phyloP scores from a whole-genome alignment of 2,113 vertebrate genomes.

The Urocynchramus pylzowi region DNA sequence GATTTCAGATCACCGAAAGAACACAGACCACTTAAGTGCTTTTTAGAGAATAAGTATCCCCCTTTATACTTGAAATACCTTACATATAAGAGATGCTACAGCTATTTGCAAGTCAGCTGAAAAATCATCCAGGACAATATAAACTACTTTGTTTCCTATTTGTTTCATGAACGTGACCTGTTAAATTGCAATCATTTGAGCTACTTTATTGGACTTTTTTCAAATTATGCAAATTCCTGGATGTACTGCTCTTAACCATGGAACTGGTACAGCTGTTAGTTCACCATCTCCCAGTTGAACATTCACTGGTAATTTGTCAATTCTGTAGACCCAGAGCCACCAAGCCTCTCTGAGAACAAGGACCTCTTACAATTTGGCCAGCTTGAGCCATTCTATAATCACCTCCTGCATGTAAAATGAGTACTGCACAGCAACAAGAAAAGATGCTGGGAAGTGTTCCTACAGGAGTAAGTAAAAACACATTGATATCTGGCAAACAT shows the following conservation, averaged over 20 bases:
- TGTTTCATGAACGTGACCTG: neutral
- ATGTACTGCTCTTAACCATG: neutral
- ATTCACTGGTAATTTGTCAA: neutral
- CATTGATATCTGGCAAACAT: neutral
- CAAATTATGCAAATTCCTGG: neutral
- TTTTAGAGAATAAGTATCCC: neutral
- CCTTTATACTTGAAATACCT: neutral
- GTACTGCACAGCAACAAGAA: neutral
- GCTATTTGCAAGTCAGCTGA: neutral
- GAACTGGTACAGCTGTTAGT: neutral
- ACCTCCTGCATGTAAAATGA: neutral
- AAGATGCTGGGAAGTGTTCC: neutral
- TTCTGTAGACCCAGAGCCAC: neutral
- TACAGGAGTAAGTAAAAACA: neutral
- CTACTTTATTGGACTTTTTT: neutral
- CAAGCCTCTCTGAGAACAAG: neutral
- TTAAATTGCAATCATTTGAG: neutral
- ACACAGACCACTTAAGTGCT: neutral
- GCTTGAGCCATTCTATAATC: neutral
- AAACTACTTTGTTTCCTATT: neutral
- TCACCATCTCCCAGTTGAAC: neutral
- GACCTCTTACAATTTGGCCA: neutral
- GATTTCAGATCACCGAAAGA: neutral
- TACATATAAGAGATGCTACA: neutral
- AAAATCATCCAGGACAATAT: neutral